phyloP scores from a whole-genome alignment of 2,888 invertebrate species.

The Drosophila neonasuta region DNA sequence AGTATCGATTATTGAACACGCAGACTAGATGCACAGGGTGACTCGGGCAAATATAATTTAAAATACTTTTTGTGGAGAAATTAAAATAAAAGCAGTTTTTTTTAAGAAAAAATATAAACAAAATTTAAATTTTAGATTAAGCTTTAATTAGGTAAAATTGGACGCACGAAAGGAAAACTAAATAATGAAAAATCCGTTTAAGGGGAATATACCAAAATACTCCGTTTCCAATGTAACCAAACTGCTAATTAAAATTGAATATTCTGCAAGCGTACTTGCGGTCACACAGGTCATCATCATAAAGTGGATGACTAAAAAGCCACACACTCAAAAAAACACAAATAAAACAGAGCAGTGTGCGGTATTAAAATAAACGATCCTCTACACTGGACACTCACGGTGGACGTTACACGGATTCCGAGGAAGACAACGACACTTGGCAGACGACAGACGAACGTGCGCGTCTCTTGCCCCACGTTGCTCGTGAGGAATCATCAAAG shows the following conservation, averaged over 20 bases:
- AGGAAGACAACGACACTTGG: conserved; percentile 43
- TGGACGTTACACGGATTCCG: conserved; percentile 46
- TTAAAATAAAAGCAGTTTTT: too few species aligned
- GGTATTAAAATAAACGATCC: conserved; percentile 9
- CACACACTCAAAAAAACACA: conserved; percentile 37
- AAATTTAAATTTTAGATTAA: too few species aligned
- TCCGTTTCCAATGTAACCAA: background rate
- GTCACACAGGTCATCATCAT: background rate
- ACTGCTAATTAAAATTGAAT: background rate
- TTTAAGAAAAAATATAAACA: too few species aligned
- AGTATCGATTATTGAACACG: background rate
- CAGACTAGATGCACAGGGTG: background rate
- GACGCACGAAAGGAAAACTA: too few species aligned
- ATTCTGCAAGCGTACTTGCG: conserved; percentile 1
- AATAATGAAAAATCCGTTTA: background rate
- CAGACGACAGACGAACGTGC: conserved; percentile 51
- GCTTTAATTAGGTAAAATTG: too few species aligned
- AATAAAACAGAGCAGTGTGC: background rate
- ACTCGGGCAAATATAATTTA: background rate
- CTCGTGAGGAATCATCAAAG: conserved; percentile 22
- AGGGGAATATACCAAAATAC: background rate
- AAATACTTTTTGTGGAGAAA: too few species aligned
- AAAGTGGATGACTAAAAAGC: conserved; percentile 19
- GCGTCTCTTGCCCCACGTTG: conserved; percentile 45
- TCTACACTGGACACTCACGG: conserved; percentile 53